Conservation (phyloP, 2,113 vertebrate species). For the Lethenteron reissneri region DNA sequence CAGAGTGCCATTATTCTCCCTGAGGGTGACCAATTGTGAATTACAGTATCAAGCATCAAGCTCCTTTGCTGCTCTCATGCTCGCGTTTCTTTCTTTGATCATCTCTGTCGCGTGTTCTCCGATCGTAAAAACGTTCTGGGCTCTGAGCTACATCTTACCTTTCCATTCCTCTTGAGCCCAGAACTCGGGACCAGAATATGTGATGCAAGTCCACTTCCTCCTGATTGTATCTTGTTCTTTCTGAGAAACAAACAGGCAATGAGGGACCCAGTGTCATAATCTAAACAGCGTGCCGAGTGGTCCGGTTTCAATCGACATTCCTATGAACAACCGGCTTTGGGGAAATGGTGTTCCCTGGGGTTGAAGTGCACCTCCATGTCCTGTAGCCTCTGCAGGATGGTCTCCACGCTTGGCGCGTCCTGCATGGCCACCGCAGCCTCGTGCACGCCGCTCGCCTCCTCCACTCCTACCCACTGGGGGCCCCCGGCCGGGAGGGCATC, state of each 20-base stretch:
- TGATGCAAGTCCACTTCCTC: conserved; percentile 38
- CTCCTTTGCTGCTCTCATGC: too few relatives aligned
- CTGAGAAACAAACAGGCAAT: conserved; percentile 21
- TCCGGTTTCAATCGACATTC: too few relatives aligned
- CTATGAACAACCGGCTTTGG: too few relatives aligned
- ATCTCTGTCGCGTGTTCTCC: too few relatives aligned
- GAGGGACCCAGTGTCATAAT: not conserved
- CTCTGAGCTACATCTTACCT: conserved; percentile 19
- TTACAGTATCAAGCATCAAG: too few relatives aligned
- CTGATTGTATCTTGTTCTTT: conserved; percentile 51
- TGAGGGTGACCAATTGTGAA: too few relatives aligned
- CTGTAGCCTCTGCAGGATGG: conserved; percentile 69
- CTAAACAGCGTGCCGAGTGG: too few relatives aligned
- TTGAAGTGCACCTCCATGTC: conserved; percentile 57
- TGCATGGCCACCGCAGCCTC: conserved; percentile 10
- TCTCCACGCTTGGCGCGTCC: conserved; percentile 30
- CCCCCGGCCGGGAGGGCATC: too few relatives aligned
- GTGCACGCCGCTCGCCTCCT: conserved; percentile 17
- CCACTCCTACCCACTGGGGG: not conserved
- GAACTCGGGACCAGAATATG: conserved; percentile 34
- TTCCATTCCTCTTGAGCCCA: conserved; percentile 21
- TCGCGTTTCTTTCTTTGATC: too few relatives aligned
- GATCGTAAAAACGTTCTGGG: too few relatives aligned
- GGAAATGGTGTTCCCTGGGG: too few relatives aligned
- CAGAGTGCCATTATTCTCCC: too few relatives aligned